Evolutionary conservation across 1,140 invertebrate species (phyloP), one percentile per base, ranked within the genome.

Genomic region (Drosophila ambigua): DNA sequence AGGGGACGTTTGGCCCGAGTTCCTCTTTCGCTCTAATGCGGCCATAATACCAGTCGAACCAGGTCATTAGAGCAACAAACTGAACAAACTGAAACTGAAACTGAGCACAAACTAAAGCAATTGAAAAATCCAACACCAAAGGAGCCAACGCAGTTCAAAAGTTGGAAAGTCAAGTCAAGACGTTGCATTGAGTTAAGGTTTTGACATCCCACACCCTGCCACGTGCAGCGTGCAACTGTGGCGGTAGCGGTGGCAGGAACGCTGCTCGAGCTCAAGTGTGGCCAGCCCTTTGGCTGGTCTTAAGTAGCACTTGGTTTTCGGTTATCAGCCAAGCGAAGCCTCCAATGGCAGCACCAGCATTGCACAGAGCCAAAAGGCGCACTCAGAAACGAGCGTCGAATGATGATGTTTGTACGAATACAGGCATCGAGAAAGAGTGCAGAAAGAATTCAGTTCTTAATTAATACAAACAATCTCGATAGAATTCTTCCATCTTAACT

Each of bases 241-340:
- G 53, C 69, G 26, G 52, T 35, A 16, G 13, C 48, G 41, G 23
- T 28, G 41, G 26, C 20, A 60, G 39, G 9, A 24, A 26, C 31
- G 71, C 28, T 26, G 51, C 24, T 45, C 39, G 28, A 43, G 46
- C 13, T 24, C 23, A 60, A 50, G 65, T 75, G 82, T 72, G 68
- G n/a, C 20, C 71, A 53, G 65, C 64, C 75, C 45, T 44, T 69
- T 71, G 69, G 68, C 73, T 65, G 83, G 77, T 60, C 73, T 82
- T 82, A 88, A 85, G 82, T 87, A 83, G 82, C 78, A 69, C 76
- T 87, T 69, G 73, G 73, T 77, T 85, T 84, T 77, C 61, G 81
- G 73, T 85, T 84, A 82, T 82, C 79, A 82, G 71, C 59, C 69
- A 53, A 54, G 16, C 45, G n/a, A 69, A 57, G 66, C 79, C 75